Evolutionary conservation across 2,797 vertebrate genomes (phyloP).

Genomic region (Chiroxiphia lanceolata): DNA sequence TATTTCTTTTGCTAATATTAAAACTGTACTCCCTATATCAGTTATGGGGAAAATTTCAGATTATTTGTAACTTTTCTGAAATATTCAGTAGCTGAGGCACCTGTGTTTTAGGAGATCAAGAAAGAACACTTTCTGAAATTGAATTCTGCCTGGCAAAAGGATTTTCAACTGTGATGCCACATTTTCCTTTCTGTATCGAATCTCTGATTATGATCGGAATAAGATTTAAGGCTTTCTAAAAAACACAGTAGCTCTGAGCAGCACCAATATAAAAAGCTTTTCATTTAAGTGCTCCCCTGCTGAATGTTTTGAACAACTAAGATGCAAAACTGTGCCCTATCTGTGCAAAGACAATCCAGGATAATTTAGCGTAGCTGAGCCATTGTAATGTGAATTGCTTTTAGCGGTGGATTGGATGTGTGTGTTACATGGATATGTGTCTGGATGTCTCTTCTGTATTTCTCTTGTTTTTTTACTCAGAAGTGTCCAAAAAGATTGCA

Average conservation of each 20-base stretch:
- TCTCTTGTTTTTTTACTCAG: neutral
- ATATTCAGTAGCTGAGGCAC: neutral
- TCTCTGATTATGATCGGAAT: neutral
- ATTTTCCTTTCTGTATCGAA: neutral
- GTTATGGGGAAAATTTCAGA: neutral
- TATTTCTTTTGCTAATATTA: neutral
- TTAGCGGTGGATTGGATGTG: neutral
- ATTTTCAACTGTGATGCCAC: neutral
- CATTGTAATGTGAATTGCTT: neutral
- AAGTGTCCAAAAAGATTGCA: neutral
- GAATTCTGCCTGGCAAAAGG: neutral
- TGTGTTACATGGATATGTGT: neutral
- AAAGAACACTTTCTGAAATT: neutral
- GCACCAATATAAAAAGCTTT: neutral
- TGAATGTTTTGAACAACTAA: constrained; percentile 16
- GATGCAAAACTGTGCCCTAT: neutral
- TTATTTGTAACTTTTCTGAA: neutral
- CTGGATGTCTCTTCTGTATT: neutral
- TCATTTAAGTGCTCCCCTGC: neutral
- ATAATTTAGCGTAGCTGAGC: neutral
- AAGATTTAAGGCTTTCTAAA: neutral
- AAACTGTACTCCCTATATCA: neutral
- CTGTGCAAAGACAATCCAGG: neutral
- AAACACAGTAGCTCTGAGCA: neutral
- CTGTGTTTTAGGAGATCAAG: neutral